Evolutionary conservation across 2,888 invertebrate genomes (phyloP), one percentile per base, ranked within the genome.

Genomic region (Luperina testacea): DNA sequence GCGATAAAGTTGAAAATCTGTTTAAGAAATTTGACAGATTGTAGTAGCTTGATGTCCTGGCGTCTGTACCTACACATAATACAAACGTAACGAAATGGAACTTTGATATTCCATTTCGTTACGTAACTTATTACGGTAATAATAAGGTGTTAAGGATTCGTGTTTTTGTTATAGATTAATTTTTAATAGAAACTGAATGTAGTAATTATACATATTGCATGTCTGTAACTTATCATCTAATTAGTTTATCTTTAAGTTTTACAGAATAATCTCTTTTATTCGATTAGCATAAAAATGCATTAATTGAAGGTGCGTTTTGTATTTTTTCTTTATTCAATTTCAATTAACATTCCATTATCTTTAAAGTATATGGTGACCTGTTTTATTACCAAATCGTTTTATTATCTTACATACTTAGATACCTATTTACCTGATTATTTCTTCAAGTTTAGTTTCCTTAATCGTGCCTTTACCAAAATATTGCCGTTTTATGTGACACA

Each of bases 71-170:
- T 11, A 48, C 11, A 13, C 48, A 13, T 48, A 48, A 13, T 48
- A 13, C 48, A 48, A 48, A 48, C 13, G 20, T 51, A 24, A 75
- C 38, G 4, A 32, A 57, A 70, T 38, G 27, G 13, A 59, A 20
- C n/a, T n/a, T 27, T 32, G 15, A 69, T 48, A 45, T 67, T 71
- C n/a, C 61, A 20, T 80, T 74, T 59, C 24, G 27, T 74, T 38
- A 72, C 48, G 38, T 51, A 45, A 57, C 2, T 67, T 38, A 32
- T 24, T 4, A 61, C n/a, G 51, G 45, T 72, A 38, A 69, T 63
- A 53, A 72, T 68, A 67, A 64, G 73, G 68, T 72, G 59, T 80
- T 20, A 42, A 64, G 0, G 3, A 1, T 68, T 61, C 24, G 17
- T 63, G 13, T 72, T 77, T 72, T 69, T 63, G 59, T 57, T 61